phyloP scores from a whole-genome alignment of 2,888 invertebrate genomes.

The Amphipoea lucens region DNA sequence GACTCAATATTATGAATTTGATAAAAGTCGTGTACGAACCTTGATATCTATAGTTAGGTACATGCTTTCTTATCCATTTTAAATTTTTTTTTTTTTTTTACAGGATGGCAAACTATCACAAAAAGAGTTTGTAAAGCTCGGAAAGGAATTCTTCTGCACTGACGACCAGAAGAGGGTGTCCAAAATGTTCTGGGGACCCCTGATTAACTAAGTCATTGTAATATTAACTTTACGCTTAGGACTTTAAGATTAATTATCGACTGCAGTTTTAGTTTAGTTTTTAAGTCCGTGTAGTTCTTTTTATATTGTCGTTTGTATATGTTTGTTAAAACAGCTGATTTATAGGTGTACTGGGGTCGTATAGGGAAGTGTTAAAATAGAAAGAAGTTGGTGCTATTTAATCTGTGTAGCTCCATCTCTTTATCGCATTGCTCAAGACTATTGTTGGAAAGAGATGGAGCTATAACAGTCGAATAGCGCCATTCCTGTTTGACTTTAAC shows the following conservation, averaged over 20 bases:
- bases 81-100: neutral
- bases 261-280: constrained; percentile 38
- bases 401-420: neutral
- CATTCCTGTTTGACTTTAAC: neutral
- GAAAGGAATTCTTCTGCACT: constrained; percentile 94
- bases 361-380: neutral
- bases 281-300: constrained; percentile 8
- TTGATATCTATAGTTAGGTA: too few species aligned
- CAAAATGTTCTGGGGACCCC: constrained; percentile 96
- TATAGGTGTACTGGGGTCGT: neutral
- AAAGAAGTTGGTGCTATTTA: neutral
- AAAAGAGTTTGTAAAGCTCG: constrained; percentile 95
- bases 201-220: constrained; percentile 87
- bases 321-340: constrained; percentile 13
- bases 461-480: neutral
- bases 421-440: neutral
- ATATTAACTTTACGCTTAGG: constrained; percentile 37
- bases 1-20: neutral
- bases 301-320: constrained; percentile 2
- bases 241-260: constrained; percentile 50
- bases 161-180: constrained; percentile 94
- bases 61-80: neutral
- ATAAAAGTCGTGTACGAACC: too few species aligned
- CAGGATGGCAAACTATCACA: constrained; percentile 93
- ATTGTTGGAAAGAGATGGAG: neutral